Evolutionary conservation across 2,888 invertebrate species (phyloP).

Genomic region (Ectobius pallidus): DNA sequence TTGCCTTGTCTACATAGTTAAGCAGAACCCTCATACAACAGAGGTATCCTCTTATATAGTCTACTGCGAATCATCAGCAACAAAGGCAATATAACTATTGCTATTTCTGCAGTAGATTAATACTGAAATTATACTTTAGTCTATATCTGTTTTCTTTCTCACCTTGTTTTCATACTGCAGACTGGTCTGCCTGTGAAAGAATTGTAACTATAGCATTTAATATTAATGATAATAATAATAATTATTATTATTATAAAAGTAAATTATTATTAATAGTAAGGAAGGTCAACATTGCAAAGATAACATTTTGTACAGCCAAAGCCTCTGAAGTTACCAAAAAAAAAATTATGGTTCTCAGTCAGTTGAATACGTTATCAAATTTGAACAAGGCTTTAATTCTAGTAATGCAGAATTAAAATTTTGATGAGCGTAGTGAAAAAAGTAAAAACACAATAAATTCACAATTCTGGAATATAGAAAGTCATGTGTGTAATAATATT

Average conservation of each 20-base stretch:
- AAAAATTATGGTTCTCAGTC: not conserved
- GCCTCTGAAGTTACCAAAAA: slow-evolving; percentile 3
- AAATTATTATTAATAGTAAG: slow-evolving; percentile 22
- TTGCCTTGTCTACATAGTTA: slow-evolving; percentile 44
- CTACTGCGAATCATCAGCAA: not conserved
- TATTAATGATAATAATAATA: slow-evolving; percentile 7
- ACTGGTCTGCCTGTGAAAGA: slow-evolving; percentile 13
- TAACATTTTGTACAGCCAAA: not conserved
- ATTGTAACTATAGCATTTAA: slow-evolving; percentile 1
- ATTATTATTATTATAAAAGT: too few relatives aligned
- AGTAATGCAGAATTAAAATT: too few relatives aligned
- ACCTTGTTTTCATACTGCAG: slow-evolving; percentile 26
- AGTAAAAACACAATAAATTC: too few relatives aligned
- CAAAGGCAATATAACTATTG: not conserved
- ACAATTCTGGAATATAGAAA: too few relatives aligned
- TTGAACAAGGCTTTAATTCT: too few relatives aligned
- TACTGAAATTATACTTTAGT: not conserved
- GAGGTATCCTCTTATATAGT: not conserved
- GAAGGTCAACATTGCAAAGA: slow-evolving; percentile 5
- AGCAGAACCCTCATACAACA: slow-evolving; percentile 9
- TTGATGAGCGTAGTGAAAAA: too few relatives aligned
- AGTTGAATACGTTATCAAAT: not conserved
- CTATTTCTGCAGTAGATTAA: slow-evolving; percentile 29
- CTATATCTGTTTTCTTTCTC: not conserved
- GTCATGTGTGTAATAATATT: too few relatives aligned